phyloP scores from a whole-genome alignment of 2,113 vertebrate species.

The Canis aureus region DNA sequence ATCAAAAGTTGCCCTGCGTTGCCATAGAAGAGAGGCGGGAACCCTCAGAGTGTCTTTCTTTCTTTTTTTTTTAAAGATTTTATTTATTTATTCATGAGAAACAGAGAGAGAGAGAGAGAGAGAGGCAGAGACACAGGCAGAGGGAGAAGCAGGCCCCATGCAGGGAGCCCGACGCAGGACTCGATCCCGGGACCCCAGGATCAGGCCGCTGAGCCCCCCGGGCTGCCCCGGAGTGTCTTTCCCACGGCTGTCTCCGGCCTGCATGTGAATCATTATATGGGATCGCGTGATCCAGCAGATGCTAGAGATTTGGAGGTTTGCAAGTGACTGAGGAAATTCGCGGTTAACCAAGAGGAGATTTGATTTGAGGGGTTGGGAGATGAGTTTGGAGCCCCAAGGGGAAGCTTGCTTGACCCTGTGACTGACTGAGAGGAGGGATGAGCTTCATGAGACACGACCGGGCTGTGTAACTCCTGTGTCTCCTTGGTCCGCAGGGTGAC shows the following conservation, averaged over 20 bases:
- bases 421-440: constrained; percentile 23
- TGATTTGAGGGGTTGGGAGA: not conserved
- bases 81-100: too few species aligned
- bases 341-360: not conserved
- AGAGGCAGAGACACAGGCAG: too few species aligned
- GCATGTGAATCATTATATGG: not conserved
- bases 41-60: not conserved
- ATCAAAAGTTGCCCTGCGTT: not conserved
- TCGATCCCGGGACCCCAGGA: too few species aligned
- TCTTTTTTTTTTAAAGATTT: too few species aligned
- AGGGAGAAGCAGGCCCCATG: too few species aligned
- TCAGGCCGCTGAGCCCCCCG: too few species aligned
- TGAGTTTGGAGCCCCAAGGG: not conserved
- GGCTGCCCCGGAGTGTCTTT: not conserved
- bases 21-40: not conserved
- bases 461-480: constrained; percentile 77
- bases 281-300: not conserved
- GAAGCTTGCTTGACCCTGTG: constrained; percentile 50
- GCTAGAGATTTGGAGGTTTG: not conserved
- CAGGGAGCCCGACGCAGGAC: too few species aligned
- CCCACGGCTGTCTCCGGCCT: not conserved
- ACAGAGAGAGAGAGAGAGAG: too few species aligned
- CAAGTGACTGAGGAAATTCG: not conserved
- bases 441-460: constrained; percentile 68
- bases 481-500: constrained; percentile 91